Conservation (phyloP, 2,797 vertebrate species). For the Spinus pinus region DNA sequence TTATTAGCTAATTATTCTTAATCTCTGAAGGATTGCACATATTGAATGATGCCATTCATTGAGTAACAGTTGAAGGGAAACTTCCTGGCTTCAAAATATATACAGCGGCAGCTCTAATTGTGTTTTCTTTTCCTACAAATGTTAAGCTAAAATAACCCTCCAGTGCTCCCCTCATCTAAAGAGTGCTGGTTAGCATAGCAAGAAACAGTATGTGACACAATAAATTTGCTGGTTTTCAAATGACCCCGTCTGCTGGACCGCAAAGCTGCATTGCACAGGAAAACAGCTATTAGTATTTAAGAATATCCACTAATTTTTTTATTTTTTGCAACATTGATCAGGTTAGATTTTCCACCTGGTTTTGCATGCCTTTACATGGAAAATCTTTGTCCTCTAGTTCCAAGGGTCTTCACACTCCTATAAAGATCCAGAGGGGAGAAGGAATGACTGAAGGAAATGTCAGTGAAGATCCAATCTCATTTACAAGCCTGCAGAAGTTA, state of each 20-base stretch:
- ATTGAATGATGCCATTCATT: slow-evolving; percentile 49
- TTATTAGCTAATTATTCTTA: slow-evolving; percentile 53
- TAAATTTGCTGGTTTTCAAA: background rate
- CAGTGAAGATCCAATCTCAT: background rate
- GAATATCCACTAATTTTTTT: background rate
- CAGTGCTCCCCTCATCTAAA: background rate
- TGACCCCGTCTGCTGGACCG: background rate
- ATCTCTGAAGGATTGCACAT: slow-evolving; percentile 29
- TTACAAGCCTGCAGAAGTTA: background rate
- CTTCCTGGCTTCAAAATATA: background rate
- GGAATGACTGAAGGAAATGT: background rate
- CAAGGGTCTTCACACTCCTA: background rate
- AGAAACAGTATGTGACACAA: background rate
- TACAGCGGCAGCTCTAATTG: background rate
- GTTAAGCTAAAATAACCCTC: background rate
- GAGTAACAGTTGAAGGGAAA: slow-evolving; percentile 20
- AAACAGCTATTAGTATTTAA: background rate
- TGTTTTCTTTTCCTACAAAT: background rate
- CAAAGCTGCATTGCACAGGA: background rate
- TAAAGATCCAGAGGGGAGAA: background rate
- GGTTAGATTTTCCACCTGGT: background rate
- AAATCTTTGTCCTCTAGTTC: background rate
- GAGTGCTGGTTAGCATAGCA: background rate
- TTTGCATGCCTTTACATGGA: background rate
- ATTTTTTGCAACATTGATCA: background rate